A percentile compares a stretch with the other conserved stretches of the same genome.
Conservation (phyloP, 2,113 vertebrate genomes). For the Brienomyrus longianalis region DNA sequence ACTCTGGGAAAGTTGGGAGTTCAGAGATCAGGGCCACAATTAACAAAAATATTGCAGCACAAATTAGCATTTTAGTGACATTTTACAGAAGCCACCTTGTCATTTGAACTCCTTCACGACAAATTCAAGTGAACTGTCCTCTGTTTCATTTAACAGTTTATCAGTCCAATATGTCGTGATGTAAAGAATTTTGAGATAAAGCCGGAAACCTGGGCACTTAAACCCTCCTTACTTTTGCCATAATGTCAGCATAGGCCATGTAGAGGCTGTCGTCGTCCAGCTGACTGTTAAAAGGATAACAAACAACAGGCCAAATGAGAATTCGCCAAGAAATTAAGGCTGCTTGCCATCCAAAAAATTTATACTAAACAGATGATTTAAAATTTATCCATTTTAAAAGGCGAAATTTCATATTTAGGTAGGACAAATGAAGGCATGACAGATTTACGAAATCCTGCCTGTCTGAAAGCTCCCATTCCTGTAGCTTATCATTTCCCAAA, state of each 20-base stretch:
- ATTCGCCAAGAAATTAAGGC: background rate
- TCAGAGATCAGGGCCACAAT: background rate
- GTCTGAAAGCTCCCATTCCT: background rate
- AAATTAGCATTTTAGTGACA: background rate
- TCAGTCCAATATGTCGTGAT: background rate
- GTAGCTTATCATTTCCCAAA: background rate
- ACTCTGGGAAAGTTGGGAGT: conserved; percentile 62
- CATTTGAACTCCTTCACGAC: background rate
- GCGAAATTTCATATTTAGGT: background rate
- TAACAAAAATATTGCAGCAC: background rate
- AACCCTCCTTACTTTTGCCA: conserved; percentile 78
- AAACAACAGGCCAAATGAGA: background rate
- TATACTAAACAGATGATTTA: background rate
- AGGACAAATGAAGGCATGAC: background rate
- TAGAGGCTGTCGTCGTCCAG: conserved; percentile 90
- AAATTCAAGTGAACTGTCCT: background rate
- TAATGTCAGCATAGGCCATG: conserved; percentile 96
- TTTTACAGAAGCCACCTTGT: background rate
- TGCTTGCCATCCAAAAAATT: background rate
- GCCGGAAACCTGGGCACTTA: background rate
- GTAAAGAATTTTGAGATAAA: background rate
- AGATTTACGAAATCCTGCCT: background rate
- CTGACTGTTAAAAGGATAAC: conserved; percentile 67
- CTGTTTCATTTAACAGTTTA: background rate
- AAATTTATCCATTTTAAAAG: background rate